Evolutionary conservation across 2,113 vertebrate genomes (phyloP).

Genomic region (Campylomormyrus tamandua): DNA sequence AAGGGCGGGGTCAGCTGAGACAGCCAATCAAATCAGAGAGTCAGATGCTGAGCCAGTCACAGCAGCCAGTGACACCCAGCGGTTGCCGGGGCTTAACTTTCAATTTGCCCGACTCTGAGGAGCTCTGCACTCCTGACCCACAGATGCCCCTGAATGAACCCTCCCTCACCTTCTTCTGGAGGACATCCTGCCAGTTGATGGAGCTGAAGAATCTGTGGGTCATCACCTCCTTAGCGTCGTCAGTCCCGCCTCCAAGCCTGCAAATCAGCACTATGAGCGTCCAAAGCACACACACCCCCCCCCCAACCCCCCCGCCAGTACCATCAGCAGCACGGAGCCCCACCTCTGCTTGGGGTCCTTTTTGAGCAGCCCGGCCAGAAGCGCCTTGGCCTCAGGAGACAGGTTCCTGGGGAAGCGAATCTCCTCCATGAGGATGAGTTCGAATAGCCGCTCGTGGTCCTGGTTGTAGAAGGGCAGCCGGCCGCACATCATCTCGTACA

Average conservation of each 20-base stretch:
- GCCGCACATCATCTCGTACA: conserved; percentile 89
- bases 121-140: neutral
- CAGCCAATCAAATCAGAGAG: neutral
- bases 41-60: neutral
- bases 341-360: conserved; percentile 84
- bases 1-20: conserved; percentile 70
- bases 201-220: conserved; percentile 72
- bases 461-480: conserved; percentile 89
- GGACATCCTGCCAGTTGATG: conserved; percentile 78
- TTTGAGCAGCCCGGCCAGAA: conserved; percentile 75
- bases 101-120: neutral
- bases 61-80: too few relatives aligned
- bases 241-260: conserved; percentile 77
- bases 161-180: conserved; percentile 69
- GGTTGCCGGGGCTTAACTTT: neutral
- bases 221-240: conserved; percentile 81
- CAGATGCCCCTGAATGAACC: neutral
- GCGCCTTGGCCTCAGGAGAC: conserved; percentile 70
- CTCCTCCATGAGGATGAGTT: conserved; percentile 88
- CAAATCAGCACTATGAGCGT: neutral
- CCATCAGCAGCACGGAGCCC: neutral
- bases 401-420: conserved; percentile 86
- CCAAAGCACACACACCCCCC: neutral
- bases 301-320: neutral
- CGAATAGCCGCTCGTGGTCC: conserved; percentile 86